These are phyloP conservation scores for Eutrigla gurnardus DNA, from an alignment of 2,797 vertebrate genomes.

Conservation along the genomic window DNA sequence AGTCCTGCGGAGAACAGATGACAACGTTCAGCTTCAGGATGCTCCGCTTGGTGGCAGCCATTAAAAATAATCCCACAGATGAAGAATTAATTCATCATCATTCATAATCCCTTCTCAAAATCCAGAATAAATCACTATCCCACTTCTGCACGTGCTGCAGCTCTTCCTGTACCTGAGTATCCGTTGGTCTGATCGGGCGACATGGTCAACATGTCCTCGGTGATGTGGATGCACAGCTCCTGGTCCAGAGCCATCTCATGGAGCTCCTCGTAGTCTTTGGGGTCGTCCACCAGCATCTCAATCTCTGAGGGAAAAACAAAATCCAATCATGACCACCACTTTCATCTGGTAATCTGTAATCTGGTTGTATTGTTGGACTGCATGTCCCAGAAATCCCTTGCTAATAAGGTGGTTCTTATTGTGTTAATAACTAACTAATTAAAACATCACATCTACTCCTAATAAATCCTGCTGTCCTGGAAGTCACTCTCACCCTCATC, in stretches of 20 bases:
- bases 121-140: too few species aligned
- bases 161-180: slow-evolving; percentile 88
- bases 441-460: not conserved
- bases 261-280: slow-evolving; percentile 93
- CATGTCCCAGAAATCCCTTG: too few species aligned
- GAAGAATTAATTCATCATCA: not conserved
- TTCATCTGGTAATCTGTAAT: too few species aligned
- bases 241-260: slow-evolving; percentile 92
- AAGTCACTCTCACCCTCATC: slow-evolving; percentile 87
- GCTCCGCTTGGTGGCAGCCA: not conserved
- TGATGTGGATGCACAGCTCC: slow-evolving; percentile 97
- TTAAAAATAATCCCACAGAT: not conserved
- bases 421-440: too few species aligned
- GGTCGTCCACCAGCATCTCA: slow-evolving; percentile 99
- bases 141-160: not conserved
- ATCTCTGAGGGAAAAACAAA: slow-evolving; percentile 86
- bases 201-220: slow-evolving; percentile 95
- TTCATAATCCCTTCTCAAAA: too few species aligned
- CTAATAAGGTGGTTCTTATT: too few species aligned
- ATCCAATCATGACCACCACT: not conserved
- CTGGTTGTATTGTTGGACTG: too few species aligned
- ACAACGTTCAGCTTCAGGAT: not conserved
- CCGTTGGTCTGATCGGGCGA: slow-evolving; percentile 90
- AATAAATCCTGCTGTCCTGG: not conserved
- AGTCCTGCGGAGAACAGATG: slow-evolving; percentile 83